A percentile compares a stretch with the other conserved stretches of the same genome.
Evolutionary conservation across 1,140 invertebrate genomes (phyloP).

Genomic region (Oscheius sp.): DNA sequence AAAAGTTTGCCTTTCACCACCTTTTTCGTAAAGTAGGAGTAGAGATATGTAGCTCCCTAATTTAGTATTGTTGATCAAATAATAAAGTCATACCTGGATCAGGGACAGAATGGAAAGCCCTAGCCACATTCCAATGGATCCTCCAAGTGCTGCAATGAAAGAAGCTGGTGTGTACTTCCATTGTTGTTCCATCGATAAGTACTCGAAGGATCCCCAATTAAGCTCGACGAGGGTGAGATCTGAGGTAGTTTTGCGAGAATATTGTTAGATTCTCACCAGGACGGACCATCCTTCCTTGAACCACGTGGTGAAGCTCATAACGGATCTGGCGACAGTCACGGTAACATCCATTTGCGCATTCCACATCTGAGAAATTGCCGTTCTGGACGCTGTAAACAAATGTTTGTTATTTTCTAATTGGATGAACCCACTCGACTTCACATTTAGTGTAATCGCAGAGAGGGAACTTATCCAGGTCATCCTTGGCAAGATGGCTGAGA

Average conservation of each 20-base stretch:
- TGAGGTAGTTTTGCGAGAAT: background rate
- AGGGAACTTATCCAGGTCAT: conserved; percentile 48
- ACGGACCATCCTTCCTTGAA: conserved; percentile 50
- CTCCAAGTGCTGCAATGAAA: conserved; percentile 47
- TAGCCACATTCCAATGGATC: conserved; percentile 47
- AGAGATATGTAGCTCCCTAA: conserved; percentile 57
- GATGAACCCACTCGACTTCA: conserved; percentile 44
- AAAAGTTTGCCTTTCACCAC: conserved; percentile 48
- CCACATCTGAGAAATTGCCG: conserved; percentile 50
- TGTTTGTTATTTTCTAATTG: background rate
- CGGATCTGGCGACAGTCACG: conserved; percentile 56
- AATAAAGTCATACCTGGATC: conserved; percentile 42
- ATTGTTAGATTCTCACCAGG: conserved; percentile 19
- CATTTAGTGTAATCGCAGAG: conserved; percentile 52
- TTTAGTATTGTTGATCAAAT: conserved; percentile 5
- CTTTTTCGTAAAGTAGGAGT: conserved; percentile 46
- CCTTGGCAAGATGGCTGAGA: conserved; percentile 41
- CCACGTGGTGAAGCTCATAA: conserved; percentile 50
- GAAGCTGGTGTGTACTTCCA: conserved; percentile 36
- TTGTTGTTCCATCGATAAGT: conserved; percentile 56
- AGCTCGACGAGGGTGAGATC: conserved; percentile 55
- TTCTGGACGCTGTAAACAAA: conserved; percentile 44
- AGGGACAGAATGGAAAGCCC: conserved; percentile 43
- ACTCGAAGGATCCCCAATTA: conserved; percentile 58
- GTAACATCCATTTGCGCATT: conserved; percentile 53